Conservation (phyloP, 2,113 vertebrate genomes). For the Scomber japonicus region DNA sequence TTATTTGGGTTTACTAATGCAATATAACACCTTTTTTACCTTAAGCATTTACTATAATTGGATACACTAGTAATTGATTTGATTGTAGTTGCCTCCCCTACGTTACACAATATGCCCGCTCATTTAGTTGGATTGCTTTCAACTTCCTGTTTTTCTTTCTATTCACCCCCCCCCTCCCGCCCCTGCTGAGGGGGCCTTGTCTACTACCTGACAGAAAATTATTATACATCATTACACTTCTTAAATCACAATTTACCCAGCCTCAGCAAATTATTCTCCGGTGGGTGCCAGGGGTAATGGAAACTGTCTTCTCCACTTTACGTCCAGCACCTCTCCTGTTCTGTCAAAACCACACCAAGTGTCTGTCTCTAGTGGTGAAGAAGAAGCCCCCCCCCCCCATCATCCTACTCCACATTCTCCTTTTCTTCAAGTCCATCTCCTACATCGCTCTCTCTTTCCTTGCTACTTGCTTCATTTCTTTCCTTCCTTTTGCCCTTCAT, state of each 20-base stretch:
- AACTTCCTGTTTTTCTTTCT: slow-evolving; percentile 41
- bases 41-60: slow-evolving; percentile 27
- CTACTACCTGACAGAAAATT: slow-evolving; percentile 88
- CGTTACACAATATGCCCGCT: slow-evolving; percentile 58
- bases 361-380: slow-evolving; percentile 59
- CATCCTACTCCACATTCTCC: not conserved
- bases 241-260: slow-evolving; percentile 91
- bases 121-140: slow-evolving; percentile 66
- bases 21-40: slow-evolving; percentile 69
- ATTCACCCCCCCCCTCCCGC: slow-evolving; percentile 19
- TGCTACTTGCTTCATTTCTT: not conserved
- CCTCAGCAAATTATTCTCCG: slow-evolving; percentile 88
- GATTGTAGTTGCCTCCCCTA: slow-evolving; percentile 45
- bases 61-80: slow-evolving; percentile 50
- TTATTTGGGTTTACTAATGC: slow-evolving; percentile 62
- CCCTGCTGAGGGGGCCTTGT: slow-evolving; percentile 57
- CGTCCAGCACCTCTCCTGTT: slow-evolving; percentile 75
- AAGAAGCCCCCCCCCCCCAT: slow-evolving; percentile 8
- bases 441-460: not conserved
- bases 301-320: slow-evolving; percentile 89
- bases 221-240: slow-evolving; percentile 90
- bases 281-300: slow-evolving; percentile 86
- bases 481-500: not conserved
- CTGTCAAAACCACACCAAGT: slow-evolving; percentile 71
- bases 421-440: not conserved